These are phyloP conservation scores for Anguilla marmorata DNA, from an alignment of 2,797 vertebrate species.

Conservation along the genomic window DNA sequence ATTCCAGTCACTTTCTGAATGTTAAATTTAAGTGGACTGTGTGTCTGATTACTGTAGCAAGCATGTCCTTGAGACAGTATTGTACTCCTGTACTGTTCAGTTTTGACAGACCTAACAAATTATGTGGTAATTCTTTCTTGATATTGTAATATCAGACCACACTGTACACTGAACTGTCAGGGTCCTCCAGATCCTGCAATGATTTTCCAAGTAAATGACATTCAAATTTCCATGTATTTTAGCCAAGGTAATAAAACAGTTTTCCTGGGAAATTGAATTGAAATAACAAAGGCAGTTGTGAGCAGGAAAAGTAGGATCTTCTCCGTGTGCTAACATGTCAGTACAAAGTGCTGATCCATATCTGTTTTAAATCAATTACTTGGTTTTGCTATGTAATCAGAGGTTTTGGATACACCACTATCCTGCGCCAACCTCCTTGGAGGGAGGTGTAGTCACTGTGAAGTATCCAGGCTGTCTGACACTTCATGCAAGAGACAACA, in stretches of 20 bases:
- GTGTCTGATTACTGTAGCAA: neutral
- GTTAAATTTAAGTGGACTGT: neutral
- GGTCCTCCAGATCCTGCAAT: neutral
- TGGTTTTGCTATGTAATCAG: constrained; percentile 30
- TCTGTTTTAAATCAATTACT: constrained; percentile 37
- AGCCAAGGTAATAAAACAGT: neutral
- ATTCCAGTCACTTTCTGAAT: neutral
- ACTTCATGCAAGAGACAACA: constrained; percentile 27
- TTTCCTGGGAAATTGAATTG: neutral
- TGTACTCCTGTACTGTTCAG: neutral
- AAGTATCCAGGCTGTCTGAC: neutral
- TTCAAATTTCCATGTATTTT: neutral
- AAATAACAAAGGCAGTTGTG: neutral
- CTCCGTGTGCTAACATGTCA: neutral
- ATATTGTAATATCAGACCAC: neutral
- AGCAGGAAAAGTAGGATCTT: neutral
- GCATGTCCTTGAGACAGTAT: neutral
- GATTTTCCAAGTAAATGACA: neutral
- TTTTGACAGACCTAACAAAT: neutral
- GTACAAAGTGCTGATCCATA: constrained; percentile 6
- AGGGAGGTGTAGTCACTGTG: constrained; percentile 9
- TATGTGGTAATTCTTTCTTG: neutral
- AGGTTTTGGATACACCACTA: neutral
- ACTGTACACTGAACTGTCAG: neutral
- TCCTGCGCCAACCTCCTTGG: constrained; percentile 4